Evolutionary conservation across 2,113 vertebrate species (phyloP), one percentile per base, ranked within the genome.

Genomic region (Martes martes): DNA sequence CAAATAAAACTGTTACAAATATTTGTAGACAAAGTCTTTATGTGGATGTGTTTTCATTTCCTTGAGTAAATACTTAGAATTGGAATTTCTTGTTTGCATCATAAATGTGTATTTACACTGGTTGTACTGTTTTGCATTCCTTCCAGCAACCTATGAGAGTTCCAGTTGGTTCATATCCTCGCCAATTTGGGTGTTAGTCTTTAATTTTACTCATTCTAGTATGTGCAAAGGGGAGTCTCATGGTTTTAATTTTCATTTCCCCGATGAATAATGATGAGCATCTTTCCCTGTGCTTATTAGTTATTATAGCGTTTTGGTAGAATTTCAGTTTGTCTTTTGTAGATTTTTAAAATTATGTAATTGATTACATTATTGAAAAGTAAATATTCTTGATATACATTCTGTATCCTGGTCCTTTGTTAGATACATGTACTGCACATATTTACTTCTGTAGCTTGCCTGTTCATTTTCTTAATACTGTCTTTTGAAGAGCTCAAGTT

Each of bases 221-320:
- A 9, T 65, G 26, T 11, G 0, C 69, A 13, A 83, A 52, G 36
- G 42, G 4, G 3, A 74, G 61, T 52, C 28, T 89, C 42, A 89
- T 74, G 14, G 33, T 87, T 94, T 81, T 74, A 74, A 63, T 81
- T 83, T 95, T 92, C 16, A 83, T 76, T 92, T 95, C 33, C 42
- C 31, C 45, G 5, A 6, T 57, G 61, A 86, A 45, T 94, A 74
- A 42, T 74, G 31, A 73, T 69, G 47, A 88, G 6, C 31, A 11
- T 81, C 31, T 67, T 94, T 87, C 81, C 19, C 24, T 87, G 55
- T 82, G 81, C 10, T 65, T 90, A n/a, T 45, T 89, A 61, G 52
- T 39, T 63, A 55, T 85, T 59, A 82, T 10, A 74, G 47, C 65
- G 84, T 74, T 78, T 82, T 26, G 80, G 15, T 91, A 45, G 61